Base-by-base conservation (phyloP, 2,888 invertebrate species). In the Allolobophora icterica region DNA sequence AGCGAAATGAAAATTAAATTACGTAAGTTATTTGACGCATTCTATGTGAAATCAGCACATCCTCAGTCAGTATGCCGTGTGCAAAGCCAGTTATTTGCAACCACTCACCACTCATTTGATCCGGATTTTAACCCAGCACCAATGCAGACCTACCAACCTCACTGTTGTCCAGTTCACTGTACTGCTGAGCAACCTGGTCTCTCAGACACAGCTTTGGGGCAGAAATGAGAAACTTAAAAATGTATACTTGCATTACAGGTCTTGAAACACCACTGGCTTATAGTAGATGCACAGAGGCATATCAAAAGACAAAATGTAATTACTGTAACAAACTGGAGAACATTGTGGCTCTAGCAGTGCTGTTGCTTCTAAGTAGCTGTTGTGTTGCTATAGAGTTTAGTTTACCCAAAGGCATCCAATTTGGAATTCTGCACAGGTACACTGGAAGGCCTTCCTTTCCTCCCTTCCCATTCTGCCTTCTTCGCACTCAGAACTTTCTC, bases 331-430 rank as follows among this genome's bases (percentile, higher is more conserved):
- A n/a, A n/a, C 8, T n/a, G 30, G n/a, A 71, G n/a, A 71, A n/a
- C n/a, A n/a, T 3, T 71, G 71, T 30, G 0, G 58, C 30, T 58
- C 30, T 30, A 45, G 45, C 52, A 24, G 52, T 5, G 6, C 11
- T 52, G 52, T 3, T 24, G 21, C 4, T 52, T 21, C 52, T 52
- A 52, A 52, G 6, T 21, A 52, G 52, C 24, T 24, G 52, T 24
- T 52, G 52, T 42, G 13, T 17, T 5, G 13, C 42, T 17, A 42
- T 42, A 42, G 13, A 71, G 71, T 71, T 8, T 71, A n/a, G 71
- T 38, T 87, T 38, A 87, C 87, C 87, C 17, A 35, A 87, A 87
- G 34, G 87, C 87, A 87, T 87, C 87, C 87, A 87, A 24, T 87
- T 87, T 87, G 35, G 21, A 24, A 38, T 34, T 87, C 38, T 35